phyloP scores from a whole-genome alignment of 2,888 invertebrate species.

The Timandra comae region DNA sequence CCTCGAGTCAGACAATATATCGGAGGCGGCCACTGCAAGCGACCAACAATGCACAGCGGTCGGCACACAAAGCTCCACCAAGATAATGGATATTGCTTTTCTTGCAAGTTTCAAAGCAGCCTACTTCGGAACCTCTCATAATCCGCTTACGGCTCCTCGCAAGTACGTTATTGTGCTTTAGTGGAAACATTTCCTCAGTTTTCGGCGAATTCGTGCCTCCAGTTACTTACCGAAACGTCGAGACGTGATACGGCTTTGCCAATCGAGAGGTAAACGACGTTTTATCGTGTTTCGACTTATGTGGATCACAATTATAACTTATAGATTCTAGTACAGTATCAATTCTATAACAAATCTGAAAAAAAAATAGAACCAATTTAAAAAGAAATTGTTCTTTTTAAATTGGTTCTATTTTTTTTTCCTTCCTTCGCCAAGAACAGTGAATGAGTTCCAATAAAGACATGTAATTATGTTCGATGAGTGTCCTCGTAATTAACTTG shows the following conservation, averaged over 20 bases:
- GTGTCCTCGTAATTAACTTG: constrained; percentile 1
- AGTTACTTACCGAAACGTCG: constrained; percentile 34
- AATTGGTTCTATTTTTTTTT: too few species aligned
- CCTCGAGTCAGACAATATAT: constrained; percentile 45
- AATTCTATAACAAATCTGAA: too few species aligned
- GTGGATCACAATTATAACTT: constrained; percentile 16
- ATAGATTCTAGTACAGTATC: too few species aligned
- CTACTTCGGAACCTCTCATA: constrained; percentile 71
- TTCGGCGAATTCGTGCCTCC: constrained; percentile 36
- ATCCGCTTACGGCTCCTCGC: constrained; percentile 67
- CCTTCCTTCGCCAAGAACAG: too few species aligned
- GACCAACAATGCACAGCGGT: constrained; percentile 54
- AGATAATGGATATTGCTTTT: constrained; percentile 76
- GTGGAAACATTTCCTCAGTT: constrained; percentile 56
- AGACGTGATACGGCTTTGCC: constrained; percentile 38
- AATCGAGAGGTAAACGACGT: constrained; percentile 27
- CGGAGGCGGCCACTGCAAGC: constrained; percentile 36
- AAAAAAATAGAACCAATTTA: too few species aligned
- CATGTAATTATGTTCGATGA: too few species aligned
- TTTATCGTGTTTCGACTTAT: constrained; percentile 20
- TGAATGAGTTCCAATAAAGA: too few species aligned
- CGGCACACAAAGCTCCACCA: constrained; percentile 59
- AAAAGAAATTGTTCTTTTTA: too few species aligned
- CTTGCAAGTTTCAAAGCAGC: constrained; percentile 73
- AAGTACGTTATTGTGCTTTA: constrained; percentile 65